Evolutionary conservation across 2,888 invertebrate species (phyloP).

Genomic region (Orgyia antiqua): DNA sequence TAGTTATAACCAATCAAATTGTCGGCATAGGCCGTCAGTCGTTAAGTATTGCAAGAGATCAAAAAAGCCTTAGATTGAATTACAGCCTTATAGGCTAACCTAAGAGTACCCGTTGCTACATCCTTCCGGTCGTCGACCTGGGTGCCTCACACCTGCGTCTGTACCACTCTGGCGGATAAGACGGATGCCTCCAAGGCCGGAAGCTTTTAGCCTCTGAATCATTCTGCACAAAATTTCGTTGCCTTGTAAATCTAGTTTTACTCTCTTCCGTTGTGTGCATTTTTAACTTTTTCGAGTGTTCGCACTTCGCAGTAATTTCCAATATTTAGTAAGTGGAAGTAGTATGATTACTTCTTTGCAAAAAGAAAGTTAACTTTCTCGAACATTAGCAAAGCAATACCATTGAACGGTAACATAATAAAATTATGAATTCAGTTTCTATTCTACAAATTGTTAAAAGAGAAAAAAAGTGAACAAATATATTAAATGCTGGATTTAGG

Average conservation of each 20-base stretch:
- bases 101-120: too few species aligned
- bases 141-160: slow-evolving; percentile 56
- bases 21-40: too few species aligned
- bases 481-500: too few species aligned
- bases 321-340: too few species aligned
- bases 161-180: slow-evolving; percentile 36
- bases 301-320: too few species aligned
- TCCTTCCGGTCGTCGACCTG: slow-evolving; percentile 50
- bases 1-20: too few species aligned
- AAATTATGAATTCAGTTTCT: slow-evolving; percentile 24
- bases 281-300: slow-evolving; percentile 1
- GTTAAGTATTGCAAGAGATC: too few species aligned
- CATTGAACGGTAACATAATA: slow-evolving; percentile 24
- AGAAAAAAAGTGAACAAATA: too few species aligned
- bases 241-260: slow-evolving; percentile 15
- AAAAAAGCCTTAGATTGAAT: too few species aligned
- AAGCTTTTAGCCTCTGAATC: slow-evolving; percentile 39
- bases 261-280: slow-evolving; percentile 18
- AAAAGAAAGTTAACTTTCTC: slow-evolving; percentile 58
- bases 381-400: slow-evolving; percentile 34
- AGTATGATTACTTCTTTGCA: too few species aligned
- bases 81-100: too few species aligned
- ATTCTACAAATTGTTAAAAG: slow-evolving; percentile 6
- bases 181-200: slow-evolving; percentile 56
- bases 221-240: slow-evolving; percentile 14